phyloP scores from a whole-genome alignment of 1,140 invertebrate genomes.

The Neotoxoptera formosana region DNA sequence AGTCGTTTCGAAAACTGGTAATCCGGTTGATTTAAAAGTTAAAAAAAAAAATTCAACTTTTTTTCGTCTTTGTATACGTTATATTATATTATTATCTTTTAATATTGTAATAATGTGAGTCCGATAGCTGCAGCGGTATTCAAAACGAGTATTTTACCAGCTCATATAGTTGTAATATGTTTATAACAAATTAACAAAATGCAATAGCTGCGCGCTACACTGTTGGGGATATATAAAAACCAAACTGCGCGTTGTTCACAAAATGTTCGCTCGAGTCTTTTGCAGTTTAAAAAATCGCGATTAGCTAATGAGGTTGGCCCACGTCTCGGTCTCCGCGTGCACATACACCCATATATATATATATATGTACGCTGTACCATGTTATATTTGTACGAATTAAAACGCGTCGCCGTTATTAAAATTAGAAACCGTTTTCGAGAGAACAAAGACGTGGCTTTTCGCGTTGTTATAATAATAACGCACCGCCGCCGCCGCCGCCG shows the following conservation, averaged over 20 bases:
- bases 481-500: not conserved
- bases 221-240: not conserved
- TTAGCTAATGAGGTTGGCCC: not conserved
- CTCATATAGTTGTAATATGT: not conserved
- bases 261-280: not conserved
- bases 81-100: not conserved
- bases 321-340: not conserved
- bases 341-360: not conserved
- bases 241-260: not conserved
- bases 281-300: not conserved
- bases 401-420: conserved; percentile 30
- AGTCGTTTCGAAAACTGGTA: conserved; percentile 29
- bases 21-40: not conserved
- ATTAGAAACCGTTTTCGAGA: conserved; percentile 45
- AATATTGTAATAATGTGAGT: not conserved
- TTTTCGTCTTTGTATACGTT: not conserved
- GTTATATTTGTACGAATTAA: conserved; percentile 23
- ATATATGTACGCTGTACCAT: not conserved
- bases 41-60: not conserved
- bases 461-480: conserved; percentile 38
- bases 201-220: not conserved
- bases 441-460: conserved; percentile 45
- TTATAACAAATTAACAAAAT: not conserved
- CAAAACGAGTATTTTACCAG: not conserved
- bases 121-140: not conserved